Conservation (phyloP, 2,888 invertebrate genomes). For the Xiphydria camelus region DNA sequence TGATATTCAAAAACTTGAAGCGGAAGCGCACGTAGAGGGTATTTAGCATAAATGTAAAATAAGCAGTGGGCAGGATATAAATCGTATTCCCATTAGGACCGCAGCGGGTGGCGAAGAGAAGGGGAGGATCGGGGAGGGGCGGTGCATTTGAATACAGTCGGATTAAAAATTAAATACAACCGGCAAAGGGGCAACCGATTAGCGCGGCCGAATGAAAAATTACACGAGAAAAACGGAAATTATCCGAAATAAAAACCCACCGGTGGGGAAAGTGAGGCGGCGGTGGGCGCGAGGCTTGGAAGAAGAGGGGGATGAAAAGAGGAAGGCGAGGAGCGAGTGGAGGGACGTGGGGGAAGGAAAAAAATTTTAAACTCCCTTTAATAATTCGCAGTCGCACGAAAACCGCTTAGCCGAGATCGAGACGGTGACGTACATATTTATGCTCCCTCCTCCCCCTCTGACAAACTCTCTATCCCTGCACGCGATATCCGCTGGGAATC, state of each 20-base stretch:
- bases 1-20: constrained; percentile 2
- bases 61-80: constrained; percentile 48
- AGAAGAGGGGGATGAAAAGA: not conserved
- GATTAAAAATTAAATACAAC: constrained; percentile 57
- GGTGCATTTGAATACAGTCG: constrained; percentile 52
- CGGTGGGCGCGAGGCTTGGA: not conserved
- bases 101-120: constrained; percentile 10
- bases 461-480: no score
- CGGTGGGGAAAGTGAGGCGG: not conserved
- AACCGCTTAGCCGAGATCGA: constrained; percentile 14
- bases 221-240: constrained; percentile 18
- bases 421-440: no score
- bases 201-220: constrained; percentile 19
- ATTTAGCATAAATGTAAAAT: constrained; percentile 53
- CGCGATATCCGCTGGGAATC: no score
- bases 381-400: constrained; percentile 13
- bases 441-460: no score
- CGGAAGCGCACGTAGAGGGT: constrained; percentile 33
- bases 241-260: constrained; percentile 10
- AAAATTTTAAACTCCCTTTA: constrained; percentile 13
- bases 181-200: constrained; percentile 27
- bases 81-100: constrained; percentile 56
- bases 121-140: constrained; percentile 10
- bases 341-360: no score
- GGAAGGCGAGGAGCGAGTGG: not conserved